Evolutionary conservation across 2,113 vertebrate species (phyloP), one percentile per base, ranked within the genome.

Genomic region (Mustelus asterias): DNA sequence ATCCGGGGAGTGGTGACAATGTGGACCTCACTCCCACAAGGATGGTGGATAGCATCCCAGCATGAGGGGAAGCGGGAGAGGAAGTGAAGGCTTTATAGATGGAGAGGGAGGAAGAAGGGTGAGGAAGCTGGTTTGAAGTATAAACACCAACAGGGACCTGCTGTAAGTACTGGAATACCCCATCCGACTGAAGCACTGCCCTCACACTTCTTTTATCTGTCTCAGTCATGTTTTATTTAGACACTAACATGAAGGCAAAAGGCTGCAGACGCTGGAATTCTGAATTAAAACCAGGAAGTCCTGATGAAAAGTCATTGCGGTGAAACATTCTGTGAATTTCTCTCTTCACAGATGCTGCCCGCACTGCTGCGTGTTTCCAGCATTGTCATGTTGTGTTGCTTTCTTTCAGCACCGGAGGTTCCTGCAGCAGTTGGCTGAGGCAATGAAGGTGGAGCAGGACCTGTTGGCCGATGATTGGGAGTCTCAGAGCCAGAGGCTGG

Each of bases 381-480:
- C 6, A 9, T 1, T 33, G 33, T 33, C 26, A 9, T 11, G 7
- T 10, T 33, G 29, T 33, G 1, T 33, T 33, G 48, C 48, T 33
- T 2, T 83, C 9, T 5, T 83, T 72, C 44, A 96, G 93, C 48
- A 94, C 26, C 69, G 67, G 69, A 26, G 60, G 88, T 96, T 96
- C 90, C 95, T 96, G 78, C 41, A 96, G 70, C 69, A 96, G 95
- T 96, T 88, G 44, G 83, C 60, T 8, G 96, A 78, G 60, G 72
- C 92, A 13, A 95, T 96, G 67, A 95, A 96, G 26, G 9, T 96
- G 5, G 96, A 44, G 54, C 11, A 96, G 0, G 86, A 96, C 29
- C 96, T 10, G 96, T 96, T 60, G 60, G 96, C 63, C 26, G 95
- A 96, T 16, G 95, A 95, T 96, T 72, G 96, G 69, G 1, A 63